phyloP scores from a whole-genome alignment of 2,797 vertebrate species.

The Orientallactaga sibirica region DNA sequence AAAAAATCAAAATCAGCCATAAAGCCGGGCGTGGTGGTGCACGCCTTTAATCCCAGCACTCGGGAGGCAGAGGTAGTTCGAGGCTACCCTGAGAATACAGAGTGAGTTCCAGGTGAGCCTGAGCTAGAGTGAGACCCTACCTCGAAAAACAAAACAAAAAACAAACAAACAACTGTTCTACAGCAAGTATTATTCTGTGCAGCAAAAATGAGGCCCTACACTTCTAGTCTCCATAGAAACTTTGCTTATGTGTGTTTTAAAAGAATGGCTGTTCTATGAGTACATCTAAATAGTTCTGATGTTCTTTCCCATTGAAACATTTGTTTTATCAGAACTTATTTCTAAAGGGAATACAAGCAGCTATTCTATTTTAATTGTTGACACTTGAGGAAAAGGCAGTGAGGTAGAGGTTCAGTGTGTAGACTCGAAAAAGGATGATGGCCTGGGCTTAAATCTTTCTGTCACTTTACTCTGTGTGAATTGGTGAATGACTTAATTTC shows the following conservation, averaged over 20 bases:
- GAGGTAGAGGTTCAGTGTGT: neutral
- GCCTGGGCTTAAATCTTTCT: neutral
- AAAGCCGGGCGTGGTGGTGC: too few species aligned
- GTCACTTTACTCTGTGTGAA: neutral
- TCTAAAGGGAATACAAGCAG: conserved; percentile 51
- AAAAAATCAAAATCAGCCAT: too few species aligned
- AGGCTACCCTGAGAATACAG: too few species aligned
- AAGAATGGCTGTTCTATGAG: neutral
- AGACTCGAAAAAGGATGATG: conserved; percentile 2
- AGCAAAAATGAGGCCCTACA: neutral
- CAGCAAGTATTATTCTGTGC: rapidly evolving
- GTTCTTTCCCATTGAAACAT: conserved; percentile 64
- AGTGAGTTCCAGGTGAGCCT: too few species aligned
- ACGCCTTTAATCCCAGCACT: too few species aligned
- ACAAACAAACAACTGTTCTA: neutral
- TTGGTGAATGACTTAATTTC: conserved; percentile 11
- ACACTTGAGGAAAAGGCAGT: neutral
- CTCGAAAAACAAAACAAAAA: too few species aligned
- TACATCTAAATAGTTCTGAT: conserved; percentile 34
- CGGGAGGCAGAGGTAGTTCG: too few species aligned
- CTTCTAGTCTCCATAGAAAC: neutral
- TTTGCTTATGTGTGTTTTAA: conserved; percentile 5
- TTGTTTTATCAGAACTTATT: conserved; percentile 62
- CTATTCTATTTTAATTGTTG: conserved; percentile 43
- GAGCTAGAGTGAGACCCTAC: too few species aligned